Evolutionary conservation across 1,140 invertebrate species (phyloP).

Genomic region (Pissodes strobi): DNA sequence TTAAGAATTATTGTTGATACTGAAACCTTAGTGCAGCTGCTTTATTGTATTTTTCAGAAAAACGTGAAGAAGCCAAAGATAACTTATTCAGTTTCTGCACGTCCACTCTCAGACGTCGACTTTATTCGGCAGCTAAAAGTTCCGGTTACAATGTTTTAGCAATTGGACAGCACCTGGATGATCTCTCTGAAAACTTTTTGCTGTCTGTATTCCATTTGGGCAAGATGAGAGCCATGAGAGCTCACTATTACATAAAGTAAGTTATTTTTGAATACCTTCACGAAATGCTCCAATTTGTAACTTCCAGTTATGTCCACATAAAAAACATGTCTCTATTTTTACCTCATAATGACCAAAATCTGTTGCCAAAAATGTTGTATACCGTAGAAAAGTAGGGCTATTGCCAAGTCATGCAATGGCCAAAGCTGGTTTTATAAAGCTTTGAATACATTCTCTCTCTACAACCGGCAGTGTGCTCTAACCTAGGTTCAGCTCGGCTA

Average conservation of each 20-base stretch:
- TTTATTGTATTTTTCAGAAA: slow-evolving; percentile 45
- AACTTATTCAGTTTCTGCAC: slow-evolving; percentile 45
- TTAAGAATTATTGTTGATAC: background rate
- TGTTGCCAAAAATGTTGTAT: no score
- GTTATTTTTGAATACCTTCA: slow-evolving; percentile 27
- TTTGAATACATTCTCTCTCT: no score
- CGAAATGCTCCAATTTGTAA: no score
- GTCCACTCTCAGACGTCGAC: slow-evolving; percentile 54
- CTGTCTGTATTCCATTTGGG: slow-evolving; percentile 84
- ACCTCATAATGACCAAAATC: no score
- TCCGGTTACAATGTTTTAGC: slow-evolving; percentile 85
- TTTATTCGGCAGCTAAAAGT: slow-evolving; percentile 75
- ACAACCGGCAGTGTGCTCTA: no score
- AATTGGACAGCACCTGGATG: slow-evolving; percentile 85
- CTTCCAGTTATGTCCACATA: no score
- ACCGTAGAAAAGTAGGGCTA: no score
- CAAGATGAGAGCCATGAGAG: slow-evolving; percentile 78
- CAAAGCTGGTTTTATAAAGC: no score
- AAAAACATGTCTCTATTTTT: no score
- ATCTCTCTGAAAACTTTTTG: slow-evolving; percentile 81
- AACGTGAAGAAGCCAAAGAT: slow-evolving; percentile 40
- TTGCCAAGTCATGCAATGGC: no score
- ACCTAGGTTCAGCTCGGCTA: no score
- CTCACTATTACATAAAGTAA: slow-evolving; percentile 73
- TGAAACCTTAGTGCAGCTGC: background rate